Evolutionary conservation across 2,797 vertebrate genomes (phyloP).

Genomic region (Sebastes variabilis): DNA sequence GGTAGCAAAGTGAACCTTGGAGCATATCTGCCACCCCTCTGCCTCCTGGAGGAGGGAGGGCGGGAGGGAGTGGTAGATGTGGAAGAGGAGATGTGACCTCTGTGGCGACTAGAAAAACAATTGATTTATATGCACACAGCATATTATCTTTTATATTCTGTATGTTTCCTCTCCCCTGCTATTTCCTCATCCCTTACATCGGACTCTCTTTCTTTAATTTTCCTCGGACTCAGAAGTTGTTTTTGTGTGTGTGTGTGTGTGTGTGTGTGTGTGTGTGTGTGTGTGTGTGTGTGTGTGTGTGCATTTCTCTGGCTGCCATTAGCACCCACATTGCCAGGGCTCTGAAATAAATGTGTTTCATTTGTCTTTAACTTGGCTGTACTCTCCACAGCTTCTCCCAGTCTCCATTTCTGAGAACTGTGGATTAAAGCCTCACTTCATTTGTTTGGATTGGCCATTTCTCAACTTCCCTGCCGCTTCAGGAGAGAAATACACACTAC

Average conservation of each 20-base stretch:
- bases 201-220: background rate
- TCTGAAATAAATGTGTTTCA: conserved; percentile 62
- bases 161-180: background rate
- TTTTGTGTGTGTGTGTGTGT: background rate
- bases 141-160: conserved; percentile 5
- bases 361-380: conserved; percentile 73
- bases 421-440: conserved; percentile 47
- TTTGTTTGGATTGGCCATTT: conserved; percentile 67
- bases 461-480: conserved; percentile 60
- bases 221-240: background rate
- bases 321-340: conserved; percentile 44
- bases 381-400: conserved; percentile 28
- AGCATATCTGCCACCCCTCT: conserved; percentile 69
- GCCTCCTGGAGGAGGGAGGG: conserved; percentile 34
- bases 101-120: conserved; percentile 42
- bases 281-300: conserved; percentile 14
- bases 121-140: conserved; percentile 23
- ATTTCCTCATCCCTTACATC: background rate
- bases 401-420: conserved; percentile 55
- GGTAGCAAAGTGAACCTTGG: conserved; percentile 79
- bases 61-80: conserved; percentile 25
- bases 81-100: conserved; percentile 57
- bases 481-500: conserved; percentile 40
- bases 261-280: conserved; percentile 15
- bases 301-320: conserved; percentile 46